These are phyloP conservation scores for Pentamera pediparva DNA, from an alignment of 53 echinoderm and acorn worm genomes.

Conservation along the genomic window DNA sequence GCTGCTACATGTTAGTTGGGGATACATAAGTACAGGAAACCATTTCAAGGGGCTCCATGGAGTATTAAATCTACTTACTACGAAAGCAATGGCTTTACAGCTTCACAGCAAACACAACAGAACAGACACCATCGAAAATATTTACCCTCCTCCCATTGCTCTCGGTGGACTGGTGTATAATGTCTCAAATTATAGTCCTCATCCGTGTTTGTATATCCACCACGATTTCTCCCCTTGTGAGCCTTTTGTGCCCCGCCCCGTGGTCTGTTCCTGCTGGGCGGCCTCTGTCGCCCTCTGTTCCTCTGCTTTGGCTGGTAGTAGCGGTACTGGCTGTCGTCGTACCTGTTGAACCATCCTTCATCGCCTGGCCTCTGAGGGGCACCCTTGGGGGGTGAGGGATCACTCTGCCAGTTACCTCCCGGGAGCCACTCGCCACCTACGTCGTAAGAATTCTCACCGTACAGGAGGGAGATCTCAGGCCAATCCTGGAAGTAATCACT, in stretches of 20 bases:
- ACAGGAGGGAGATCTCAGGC: constrained; percentile 4
- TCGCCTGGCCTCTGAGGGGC: too few species aligned
- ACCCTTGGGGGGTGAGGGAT: too few species aligned
- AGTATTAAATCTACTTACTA: too few species aligned
- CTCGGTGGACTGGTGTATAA: neutral
- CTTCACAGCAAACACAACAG: neutral
- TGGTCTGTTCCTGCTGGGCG: neutral
- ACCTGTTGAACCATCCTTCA: neutral
- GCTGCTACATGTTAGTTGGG: too few species aligned
- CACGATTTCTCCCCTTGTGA: constrained; percentile 14
- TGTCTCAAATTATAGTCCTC: neutral
- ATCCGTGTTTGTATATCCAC: neutral
- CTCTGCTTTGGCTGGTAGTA: constrained; percentile 24
- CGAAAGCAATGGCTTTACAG: neutral
- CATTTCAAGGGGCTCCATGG: too few species aligned
- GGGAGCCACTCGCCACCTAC: neutral
- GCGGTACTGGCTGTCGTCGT: constrained; percentile 7
- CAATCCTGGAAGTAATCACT: constrained; percentile 18
- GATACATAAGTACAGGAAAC: too few species aligned
- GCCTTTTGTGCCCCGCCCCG: neutral
- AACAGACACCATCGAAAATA: neutral
- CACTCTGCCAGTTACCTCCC: constrained; percentile 10
- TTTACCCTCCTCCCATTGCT: neutral
- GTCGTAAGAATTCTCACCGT: constrained; percentile 12
- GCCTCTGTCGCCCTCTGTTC: constrained; percentile 1